Percentiles rank a stretch among this genome's conserved stretches.
Conservation (phyloP, 1,140 invertebrate genomes). For the Bombyx mandarina region DNA sequence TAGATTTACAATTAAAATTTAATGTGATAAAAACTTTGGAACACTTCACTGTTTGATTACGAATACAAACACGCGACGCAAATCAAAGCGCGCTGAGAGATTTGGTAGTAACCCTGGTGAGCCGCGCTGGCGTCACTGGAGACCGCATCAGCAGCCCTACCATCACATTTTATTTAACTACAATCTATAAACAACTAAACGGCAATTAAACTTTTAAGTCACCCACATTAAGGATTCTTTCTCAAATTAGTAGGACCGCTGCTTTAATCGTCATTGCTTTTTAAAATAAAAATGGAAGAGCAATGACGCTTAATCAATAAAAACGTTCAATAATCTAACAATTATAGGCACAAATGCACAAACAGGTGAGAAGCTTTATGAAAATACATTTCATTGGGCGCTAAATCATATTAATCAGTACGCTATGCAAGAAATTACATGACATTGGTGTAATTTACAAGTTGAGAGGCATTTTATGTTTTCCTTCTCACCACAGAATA, state of each 20-base stretch:
- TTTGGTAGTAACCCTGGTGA: neutral
- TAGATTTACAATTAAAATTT: neutral
- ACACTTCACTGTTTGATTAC: too few species aligned
- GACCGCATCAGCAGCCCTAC: conserved; percentile 45
- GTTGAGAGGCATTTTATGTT: conserved; percentile 11
- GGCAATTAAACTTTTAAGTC: conserved; percentile 33
- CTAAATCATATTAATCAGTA: conserved; percentile 26
- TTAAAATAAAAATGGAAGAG: conserved; percentile 33
- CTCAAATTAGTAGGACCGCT: conserved; percentile 42
- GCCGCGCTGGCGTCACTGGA: neutral
- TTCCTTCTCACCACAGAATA: conserved; percentile 13
- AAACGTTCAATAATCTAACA: conserved; percentile 6
- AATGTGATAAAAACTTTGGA: too few species aligned
- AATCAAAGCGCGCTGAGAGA: neutral
- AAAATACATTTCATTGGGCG: conserved; percentile 49
- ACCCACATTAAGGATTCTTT: too few species aligned
- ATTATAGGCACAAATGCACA: conserved; percentile 48
- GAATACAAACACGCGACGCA: neutral
- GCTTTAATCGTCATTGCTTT: conserved; percentile 28
- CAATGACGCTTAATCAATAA: conserved; percentile 30
- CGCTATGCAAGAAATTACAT: conserved; percentile 27
- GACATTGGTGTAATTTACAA: conserved; percentile 39
- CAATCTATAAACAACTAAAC: conserved; percentile 33
- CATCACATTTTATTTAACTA: conserved; percentile 37
- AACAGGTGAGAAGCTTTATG: conserved; percentile 53